Base-by-base conservation (phyloP, 2,113 vertebrate genomes). In the Triplophysa tibetana region DNA sequence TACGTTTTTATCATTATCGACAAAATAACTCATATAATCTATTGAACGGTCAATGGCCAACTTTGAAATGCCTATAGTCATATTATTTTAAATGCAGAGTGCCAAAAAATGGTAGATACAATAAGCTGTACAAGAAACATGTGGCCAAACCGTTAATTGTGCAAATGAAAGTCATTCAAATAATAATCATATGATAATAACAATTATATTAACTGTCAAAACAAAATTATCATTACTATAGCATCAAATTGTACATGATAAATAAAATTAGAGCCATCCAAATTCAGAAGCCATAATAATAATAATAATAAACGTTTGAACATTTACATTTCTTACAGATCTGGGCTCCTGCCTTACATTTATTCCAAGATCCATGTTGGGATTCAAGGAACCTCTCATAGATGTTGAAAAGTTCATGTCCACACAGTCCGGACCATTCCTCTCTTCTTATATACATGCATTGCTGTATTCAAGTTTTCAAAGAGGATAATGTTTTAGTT, bases 261-360 rank as follows among this genome's bases (percentile, higher is more conserved):
- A 95, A 95, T 96, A 97, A 97, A 96, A 90, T 95, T 94, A 96
- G 94, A 94, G 93, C 88, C 88, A 86, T 91, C 91, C 92, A 89
- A 83, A 87, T 89, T 92, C 90, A 91, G 93, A 87, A 89, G 92
- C 92, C 94, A 91, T 90, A 38, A 38, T 38, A 29, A 29, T 29
- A 76, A 76, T 76, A 63, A 75, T 87, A 85, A 87, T 93, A 92
- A 91, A 96, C 90, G 88, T 95, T 93, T 93, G 92, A 92, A 93
- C 91, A 95, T 96, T 94, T 96, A 96, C 95, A 96, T 93, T 94
- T 94, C 94, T 94, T 94, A 90, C 92, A 95, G 93, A 94, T 93
- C 89, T 88, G 87, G 90, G 92, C 85, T 92, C 90, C 92, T 88
- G 92, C 91, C 88, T 90, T 88, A 83, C 84, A 91, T 88, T 82